Evolutionary conservation across 2,888 invertebrate genomes (phyloP).

Genomic region (Epicampocera succincta): DNA sequence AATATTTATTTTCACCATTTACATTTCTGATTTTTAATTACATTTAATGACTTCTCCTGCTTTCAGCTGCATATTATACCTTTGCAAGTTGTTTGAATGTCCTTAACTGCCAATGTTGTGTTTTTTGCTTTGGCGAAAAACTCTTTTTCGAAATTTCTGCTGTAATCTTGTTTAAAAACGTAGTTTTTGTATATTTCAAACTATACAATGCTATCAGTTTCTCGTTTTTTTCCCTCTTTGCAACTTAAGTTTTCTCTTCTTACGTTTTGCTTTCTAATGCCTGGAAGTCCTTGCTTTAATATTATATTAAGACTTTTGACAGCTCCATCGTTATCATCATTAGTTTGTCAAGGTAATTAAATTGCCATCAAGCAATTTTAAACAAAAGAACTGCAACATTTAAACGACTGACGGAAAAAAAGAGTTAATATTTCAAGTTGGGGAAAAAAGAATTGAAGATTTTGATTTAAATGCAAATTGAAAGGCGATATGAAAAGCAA

Average conservation of each 20-base stretch:
- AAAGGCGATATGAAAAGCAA: slow-evolving; percentile 26
- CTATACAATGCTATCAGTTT: slow-evolving; percentile 23
- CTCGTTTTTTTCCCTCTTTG: background rate
- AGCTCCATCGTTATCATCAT: slow-evolving; percentile 54
- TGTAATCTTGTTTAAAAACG: slow-evolving; percentile 58
- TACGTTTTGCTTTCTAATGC: background rate
- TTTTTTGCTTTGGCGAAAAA: background rate
- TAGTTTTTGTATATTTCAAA: slow-evolving; percentile 16
- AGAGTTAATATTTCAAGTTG: slow-evolving; percentile 51
- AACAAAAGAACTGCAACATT: slow-evolving; percentile 54
- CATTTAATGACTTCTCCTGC: slow-evolving; percentile 45
- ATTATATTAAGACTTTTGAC: slow-evolving; percentile 56
- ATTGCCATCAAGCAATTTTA: slow-evolving; percentile 59
- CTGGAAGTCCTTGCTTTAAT: slow-evolving; percentile 10
- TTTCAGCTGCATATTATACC: slow-evolving; percentile 30
- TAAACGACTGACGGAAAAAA: slow-evolving; percentile 13
- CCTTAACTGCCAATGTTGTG: slow-evolving; percentile 36
- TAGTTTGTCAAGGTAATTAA: slow-evolving; percentile 69
- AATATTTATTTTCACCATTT: slow-evolving; percentile 15
- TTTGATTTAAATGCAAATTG: slow-evolving; percentile 66
- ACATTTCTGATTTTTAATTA: slow-evolving; percentile 51
- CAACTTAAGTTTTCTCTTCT: background rate
- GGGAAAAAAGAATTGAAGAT: slow-evolving; percentile 13
- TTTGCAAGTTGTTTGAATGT: slow-evolving; percentile 46
- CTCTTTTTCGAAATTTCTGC: slow-evolving; percentile 19